Evolutionary conservation across 2,888 invertebrate species (phyloP).

Genomic region (Himalopsyche japonica): DNA sequence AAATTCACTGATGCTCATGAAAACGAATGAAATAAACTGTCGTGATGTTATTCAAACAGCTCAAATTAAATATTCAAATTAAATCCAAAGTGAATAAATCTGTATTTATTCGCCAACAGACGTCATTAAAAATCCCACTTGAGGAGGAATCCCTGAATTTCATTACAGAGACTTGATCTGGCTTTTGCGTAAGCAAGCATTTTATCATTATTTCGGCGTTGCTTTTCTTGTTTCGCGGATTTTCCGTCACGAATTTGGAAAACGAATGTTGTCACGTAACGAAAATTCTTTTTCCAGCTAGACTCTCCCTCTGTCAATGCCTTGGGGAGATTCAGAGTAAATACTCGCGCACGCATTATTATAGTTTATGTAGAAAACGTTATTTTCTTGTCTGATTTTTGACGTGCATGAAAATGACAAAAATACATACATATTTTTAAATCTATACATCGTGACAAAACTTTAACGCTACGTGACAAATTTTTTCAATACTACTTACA

Average conservation of each 20-base stretch:
- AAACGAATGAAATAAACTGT: neutral
- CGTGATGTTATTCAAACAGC: neutral
- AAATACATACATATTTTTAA: neutral
- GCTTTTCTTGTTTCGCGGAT: neutral
- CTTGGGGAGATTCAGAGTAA: conserved; percentile 6
- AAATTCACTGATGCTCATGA: neutral
- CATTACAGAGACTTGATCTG: conserved; percentile 1
- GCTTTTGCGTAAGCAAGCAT: conserved; percentile 2
- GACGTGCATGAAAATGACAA: neutral
- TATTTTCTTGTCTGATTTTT: neutral
- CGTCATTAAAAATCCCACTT: neutral
- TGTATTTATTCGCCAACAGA: neutral
- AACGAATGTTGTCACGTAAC: conserved; percentile 22
- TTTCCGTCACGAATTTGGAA: neutral
- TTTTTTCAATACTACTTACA: too few species aligned
- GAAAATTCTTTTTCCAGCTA: conserved; percentile 19
- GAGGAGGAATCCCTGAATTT: conserved; percentile 9
- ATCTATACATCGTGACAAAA: neutral
- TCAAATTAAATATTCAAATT: neutral
- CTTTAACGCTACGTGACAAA: too few species aligned
- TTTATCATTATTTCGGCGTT: conserved; percentile 17
- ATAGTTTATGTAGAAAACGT: neutral
- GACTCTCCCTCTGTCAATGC: neutral
- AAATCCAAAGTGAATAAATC: neutral
- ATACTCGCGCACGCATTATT: neutral